Percentiles rank a stretch among this genome's conserved stretches.
Conservation (phyloP, 2,797 vertebrate species). For the Cynopterus sphinx region DNA sequence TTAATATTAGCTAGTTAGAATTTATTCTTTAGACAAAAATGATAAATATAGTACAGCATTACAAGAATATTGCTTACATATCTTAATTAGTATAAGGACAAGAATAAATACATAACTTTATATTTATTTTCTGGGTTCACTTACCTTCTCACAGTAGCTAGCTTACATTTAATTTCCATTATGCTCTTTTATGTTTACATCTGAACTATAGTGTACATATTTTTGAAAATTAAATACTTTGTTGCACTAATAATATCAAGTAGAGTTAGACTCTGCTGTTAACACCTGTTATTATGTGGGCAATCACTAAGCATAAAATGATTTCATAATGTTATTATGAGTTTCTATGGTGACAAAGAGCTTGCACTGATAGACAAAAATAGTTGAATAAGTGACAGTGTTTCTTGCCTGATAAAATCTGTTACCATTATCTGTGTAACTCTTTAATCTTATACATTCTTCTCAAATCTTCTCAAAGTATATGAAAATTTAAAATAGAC, state of each 20-base stretch:
- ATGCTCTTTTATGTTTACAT: not conserved
- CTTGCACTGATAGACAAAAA: constrained; percentile 40
- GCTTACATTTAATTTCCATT: not conserved
- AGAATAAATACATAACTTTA: not conserved
- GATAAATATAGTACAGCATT: not conserved
- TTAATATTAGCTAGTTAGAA: not conserved
- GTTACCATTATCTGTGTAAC: constrained; percentile 44
- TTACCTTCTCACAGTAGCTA: not conserved
- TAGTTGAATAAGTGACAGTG: constrained; percentile 19
- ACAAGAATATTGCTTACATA: not conserved
- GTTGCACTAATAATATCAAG: not conserved
- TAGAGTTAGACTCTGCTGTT: constrained; percentile 24
- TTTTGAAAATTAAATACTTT: constrained; percentile 42
- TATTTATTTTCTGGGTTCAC: not conserved
- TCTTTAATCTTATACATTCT: constrained; percentile 53
- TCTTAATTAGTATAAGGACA: not conserved
- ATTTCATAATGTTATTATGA: constrained; percentile 44
- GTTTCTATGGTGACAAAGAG: constrained; percentile 66
- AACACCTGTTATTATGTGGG: constrained; percentile 32
- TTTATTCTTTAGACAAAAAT: not conserved
- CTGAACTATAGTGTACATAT: not conserved
- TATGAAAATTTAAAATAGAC: constrained; percentile 54
- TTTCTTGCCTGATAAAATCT: constrained; percentile 61
- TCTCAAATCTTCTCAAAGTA: constrained; percentile 48
- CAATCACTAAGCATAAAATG: constrained; percentile 17